phyloP scores from a whole-genome alignment of 2,113 vertebrate genomes.

The Casuarius casuarius region DNA sequence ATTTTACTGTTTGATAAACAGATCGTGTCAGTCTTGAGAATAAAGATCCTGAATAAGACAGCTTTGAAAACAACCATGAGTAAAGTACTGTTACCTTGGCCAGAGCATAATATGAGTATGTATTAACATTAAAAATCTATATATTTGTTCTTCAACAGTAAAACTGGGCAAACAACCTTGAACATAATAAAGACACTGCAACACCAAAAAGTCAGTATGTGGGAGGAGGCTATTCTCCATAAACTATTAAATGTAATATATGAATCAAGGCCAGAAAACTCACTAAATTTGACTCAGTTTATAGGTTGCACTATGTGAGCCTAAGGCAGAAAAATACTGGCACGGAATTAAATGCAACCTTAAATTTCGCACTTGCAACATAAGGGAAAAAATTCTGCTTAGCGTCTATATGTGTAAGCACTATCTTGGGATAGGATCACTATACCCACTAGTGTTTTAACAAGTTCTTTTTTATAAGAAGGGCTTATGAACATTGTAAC shows the following conservation, averaged over 20 bases:
- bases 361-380: background rate
- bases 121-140: background rate
- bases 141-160: background rate
- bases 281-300: background rate
- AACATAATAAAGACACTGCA: background rate
- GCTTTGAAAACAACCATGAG: background rate
- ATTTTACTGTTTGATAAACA: background rate
- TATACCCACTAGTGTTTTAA: background rate
- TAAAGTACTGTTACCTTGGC: background rate
- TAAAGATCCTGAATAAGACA: background rate
- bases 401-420: background rate
- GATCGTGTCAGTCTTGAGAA: slow-evolving; percentile 27
- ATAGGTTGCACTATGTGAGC: background rate
- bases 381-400: background rate
- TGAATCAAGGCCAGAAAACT: background rate
- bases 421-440: background rate
- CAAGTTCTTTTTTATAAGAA: background rate
- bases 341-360: background rate
- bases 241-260: background rate
- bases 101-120: background rate
- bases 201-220: background rate
- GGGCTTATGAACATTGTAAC: background rate
- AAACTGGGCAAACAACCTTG: background rate
- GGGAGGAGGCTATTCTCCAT: background rate
- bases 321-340: background rate